phyloP scores from a whole-genome alignment of 2,888 invertebrate species.

The Drosophila rubida region DNA sequence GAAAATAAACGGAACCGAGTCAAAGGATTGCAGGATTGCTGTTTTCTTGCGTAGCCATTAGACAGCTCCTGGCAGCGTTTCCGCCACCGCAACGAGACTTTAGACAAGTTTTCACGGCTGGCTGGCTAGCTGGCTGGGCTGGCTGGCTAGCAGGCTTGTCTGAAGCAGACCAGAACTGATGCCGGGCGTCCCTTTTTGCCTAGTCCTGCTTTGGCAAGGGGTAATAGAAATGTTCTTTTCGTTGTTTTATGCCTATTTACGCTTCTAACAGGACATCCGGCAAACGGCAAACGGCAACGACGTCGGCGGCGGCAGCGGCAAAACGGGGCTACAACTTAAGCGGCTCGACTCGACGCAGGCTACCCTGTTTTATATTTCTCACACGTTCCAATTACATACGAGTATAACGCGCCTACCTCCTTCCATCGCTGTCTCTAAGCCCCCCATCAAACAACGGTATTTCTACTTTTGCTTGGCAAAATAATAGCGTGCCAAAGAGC shows the following conservation, averaged over 20 bases:
- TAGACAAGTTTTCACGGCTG: slow-evolving; percentile 77
- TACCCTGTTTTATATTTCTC: slow-evolving; percentile 80
- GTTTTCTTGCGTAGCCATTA: slow-evolving; percentile 70
- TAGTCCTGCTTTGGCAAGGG: slow-evolving; percentile 21
- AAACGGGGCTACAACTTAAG: slow-evolving; percentile 71
- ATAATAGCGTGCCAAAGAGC: slow-evolving; percentile 84
- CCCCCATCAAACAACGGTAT: neutral
- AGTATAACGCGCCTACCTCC: slow-evolving; percentile 17
- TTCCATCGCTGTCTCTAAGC: neutral
- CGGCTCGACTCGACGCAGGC: slow-evolving; percentile 44
- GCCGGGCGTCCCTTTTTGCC: neutral
- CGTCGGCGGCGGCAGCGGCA: slow-evolving; percentile 37
- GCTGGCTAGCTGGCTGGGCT: slow-evolving; percentile 46
- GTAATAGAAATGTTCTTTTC: slow-evolving; percentile 80
- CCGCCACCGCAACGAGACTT: slow-evolving; percentile 68
- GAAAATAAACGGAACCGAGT: slow-evolving; percentile 30
- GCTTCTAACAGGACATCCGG: slow-evolving; percentile 79
- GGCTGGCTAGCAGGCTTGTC: slow-evolving; percentile 10
- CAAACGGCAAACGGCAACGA: neutral
- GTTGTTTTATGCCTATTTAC: slow-evolving; percentile 81
- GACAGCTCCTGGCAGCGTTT: slow-evolving; percentile 72
- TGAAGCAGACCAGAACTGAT: slow-evolving; percentile 14
- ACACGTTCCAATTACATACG: slow-evolving; percentile 84
- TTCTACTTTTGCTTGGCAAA: slow-evolving; percentile 55
- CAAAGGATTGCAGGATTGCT: slow-evolving; percentile 55